phyloP scores from a whole-genome alignment of 2,888 invertebrate genomes.

The Furcula furcula region DNA sequence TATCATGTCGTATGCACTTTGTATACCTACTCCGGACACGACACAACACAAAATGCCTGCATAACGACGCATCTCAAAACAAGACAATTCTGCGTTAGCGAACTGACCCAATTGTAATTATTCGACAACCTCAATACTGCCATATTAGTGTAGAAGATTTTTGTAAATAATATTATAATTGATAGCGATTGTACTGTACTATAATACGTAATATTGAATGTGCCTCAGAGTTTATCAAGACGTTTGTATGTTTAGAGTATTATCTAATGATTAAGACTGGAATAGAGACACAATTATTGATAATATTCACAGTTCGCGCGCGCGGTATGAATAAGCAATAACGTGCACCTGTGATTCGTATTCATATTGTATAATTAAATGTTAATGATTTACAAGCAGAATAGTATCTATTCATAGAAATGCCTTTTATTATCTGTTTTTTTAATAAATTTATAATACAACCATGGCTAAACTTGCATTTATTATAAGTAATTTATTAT shows the following conservation, averaged over 20 bases:
- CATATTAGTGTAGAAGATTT: constrained; percentile 66
- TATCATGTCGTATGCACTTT: too few relatives aligned
- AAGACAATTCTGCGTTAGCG: not conserved
- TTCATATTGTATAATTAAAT: too few relatives aligned
- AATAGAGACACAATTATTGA: constrained; percentile 44
- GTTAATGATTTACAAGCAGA: too few relatives aligned
- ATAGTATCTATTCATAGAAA: constrained; percentile 17
- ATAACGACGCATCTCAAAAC: not conserved
- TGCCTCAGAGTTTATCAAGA: constrained; percentile 77
- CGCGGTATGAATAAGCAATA: too few relatives aligned
- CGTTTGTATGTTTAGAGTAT: constrained; percentile 59
- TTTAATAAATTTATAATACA: not conserved
- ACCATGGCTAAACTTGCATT: not conserved
- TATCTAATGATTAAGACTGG: constrained; percentile 56
- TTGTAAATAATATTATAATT: constrained; percentile 59
- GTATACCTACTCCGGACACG: too few relatives aligned
- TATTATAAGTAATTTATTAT: not conserved
- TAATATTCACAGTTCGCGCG: too few relatives aligned
- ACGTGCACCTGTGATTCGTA: too few relatives aligned
- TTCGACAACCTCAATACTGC: constrained; percentile 73
- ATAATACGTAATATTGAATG: constrained; percentile 74
- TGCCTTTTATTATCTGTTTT: constrained; percentile 10
- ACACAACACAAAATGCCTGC: too few relatives aligned
- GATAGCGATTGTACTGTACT: constrained; percentile 37
- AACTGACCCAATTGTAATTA: constrained; percentile 25